Evolutionary conservation across 2,888 invertebrate species (phyloP).

Genomic region (Sussaba pulchella): DNA sequence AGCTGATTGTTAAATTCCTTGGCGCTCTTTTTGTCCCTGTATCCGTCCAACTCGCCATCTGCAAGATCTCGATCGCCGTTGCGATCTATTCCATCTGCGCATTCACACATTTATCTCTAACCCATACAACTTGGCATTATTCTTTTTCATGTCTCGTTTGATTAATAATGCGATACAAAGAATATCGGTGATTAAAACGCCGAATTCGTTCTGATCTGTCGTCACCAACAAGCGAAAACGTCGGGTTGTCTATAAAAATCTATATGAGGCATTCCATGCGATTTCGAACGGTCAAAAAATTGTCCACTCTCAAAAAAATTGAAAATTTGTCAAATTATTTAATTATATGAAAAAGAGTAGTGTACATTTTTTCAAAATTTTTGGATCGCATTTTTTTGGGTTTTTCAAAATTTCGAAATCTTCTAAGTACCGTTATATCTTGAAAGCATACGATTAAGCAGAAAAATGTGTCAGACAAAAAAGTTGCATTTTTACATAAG

Average conservation of each 20-base stretch:
- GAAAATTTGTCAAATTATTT: too few relatives aligned
- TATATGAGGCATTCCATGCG: too few relatives aligned
- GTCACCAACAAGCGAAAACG: constrained; percentile 31
- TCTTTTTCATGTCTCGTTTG: constrained; percentile 20
- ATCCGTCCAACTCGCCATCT: constrained; percentile 90
- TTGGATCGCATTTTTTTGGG: too few relatives aligned
- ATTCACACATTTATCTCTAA: constrained; percentile 79
- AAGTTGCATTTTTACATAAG: too few relatives aligned
- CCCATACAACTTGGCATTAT: constrained; percentile 69
- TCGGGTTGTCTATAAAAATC: not conserved
- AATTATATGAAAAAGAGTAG: too few relatives aligned
- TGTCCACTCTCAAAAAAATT: too few relatives aligned
- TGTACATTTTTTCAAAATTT: too few relatives aligned
- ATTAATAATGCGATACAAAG: constrained; percentile 17
- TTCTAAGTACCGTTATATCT: too few relatives aligned
- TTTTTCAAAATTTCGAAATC: too few relatives aligned
- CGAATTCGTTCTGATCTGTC: constrained; percentile 19
- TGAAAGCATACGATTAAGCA: too few relatives aligned
- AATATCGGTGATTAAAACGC: constrained; percentile 37
- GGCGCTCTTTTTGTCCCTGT: constrained; percentile 94
- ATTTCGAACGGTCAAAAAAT: too few relatives aligned
- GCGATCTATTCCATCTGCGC: constrained; percentile 87
- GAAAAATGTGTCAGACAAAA: too few relatives aligned
- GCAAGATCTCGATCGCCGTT: constrained; percentile 89
- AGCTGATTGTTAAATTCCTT: constrained; percentile 90